phyloP scores from a whole-genome alignment of 2,797 vertebrate species.

The Macropodus opercularis region DNA sequence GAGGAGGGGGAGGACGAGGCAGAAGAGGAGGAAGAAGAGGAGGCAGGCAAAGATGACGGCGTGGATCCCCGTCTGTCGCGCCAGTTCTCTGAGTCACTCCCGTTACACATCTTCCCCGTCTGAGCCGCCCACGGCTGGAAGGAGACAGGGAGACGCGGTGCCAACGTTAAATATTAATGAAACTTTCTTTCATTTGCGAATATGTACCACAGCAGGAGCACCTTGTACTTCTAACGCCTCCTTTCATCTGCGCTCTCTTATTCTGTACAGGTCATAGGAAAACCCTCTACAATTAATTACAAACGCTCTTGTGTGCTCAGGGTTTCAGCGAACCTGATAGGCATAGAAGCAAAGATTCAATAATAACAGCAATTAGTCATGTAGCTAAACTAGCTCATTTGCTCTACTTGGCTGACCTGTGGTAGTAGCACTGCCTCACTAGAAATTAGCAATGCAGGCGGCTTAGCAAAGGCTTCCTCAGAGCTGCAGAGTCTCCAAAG shows the following conservation, averaged over 20 bases:
- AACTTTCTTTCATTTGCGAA: slow-evolving; percentile 20
- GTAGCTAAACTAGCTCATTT: slow-evolving; percentile 22
- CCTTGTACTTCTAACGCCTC: slow-evolving; percentile 15
- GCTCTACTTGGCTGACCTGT: slow-evolving; percentile 11
- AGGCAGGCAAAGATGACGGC: slow-evolving; percentile 56
- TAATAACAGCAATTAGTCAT: slow-evolving; percentile 11
- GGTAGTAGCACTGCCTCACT: slow-evolving; percentile 6
- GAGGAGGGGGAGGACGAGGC: slow-evolving; percentile 67
- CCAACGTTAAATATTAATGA: slow-evolving; percentile 1
- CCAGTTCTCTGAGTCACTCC: slow-evolving; percentile 85
- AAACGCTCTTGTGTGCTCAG: slow-evolving; percentile 1
- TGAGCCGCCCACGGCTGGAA: slow-evolving; percentile 67
- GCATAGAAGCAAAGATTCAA: slow-evolving; percentile 14
- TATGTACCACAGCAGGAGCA: slow-evolving; percentile 17
- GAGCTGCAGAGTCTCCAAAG: slow-evolving; percentile 15
- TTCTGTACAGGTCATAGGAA: slow-evolving; percentile 9
- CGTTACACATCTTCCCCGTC: slow-evolving; percentile 66
- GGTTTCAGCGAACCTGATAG: slow-evolving; percentile 8
- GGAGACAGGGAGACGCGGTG: slow-evolving; percentile 18
- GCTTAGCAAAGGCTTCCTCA: slow-evolving; percentile 5
- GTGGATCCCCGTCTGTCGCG: slow-evolving; percentile 79
- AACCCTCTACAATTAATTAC: slow-evolving; percentile 19
- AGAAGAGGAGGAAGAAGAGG: slow-evolving; percentile 63
- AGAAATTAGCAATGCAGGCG: slow-evolving; percentile 22
- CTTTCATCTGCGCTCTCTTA: slow-evolving; percentile 12